A percentile compares a stretch with the other conserved stretches of the same genome.
Evolutionary conservation across 2,797 vertebrate genomes (phyloP).

Genomic region (Epinephelus awoara): DNA sequence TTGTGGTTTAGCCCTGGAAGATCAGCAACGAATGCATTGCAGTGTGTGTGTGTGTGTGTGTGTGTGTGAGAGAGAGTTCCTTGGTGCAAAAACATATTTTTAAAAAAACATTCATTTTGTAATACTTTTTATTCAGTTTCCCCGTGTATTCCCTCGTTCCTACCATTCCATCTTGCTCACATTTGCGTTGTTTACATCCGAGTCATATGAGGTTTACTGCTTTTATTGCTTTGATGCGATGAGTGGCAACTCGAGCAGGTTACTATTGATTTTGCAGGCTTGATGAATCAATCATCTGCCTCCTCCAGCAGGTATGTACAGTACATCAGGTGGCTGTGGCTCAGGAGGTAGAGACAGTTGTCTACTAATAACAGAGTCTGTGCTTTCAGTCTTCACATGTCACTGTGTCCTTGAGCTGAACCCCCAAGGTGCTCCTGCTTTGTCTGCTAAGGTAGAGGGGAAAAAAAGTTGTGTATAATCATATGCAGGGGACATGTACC

Average conservation of each 20-base stretch:
- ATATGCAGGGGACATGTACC: too few relatives aligned
- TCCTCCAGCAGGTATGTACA: slow-evolving; percentile 61
- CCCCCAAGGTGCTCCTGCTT: not conserved
- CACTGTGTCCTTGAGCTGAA: not conserved
- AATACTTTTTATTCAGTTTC: slow-evolving; percentile 14
- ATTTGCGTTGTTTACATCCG: slow-evolving; percentile 41
- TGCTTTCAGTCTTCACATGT: not conserved
- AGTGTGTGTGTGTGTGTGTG: not conserved
- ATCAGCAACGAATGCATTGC: not conserved
- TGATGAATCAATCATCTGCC: slow-evolving; percentile 77
- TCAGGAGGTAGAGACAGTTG: not conserved
- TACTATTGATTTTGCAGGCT: slow-evolving; percentile 71
- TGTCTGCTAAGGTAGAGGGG: not conserved
- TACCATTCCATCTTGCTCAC: slow-evolving; percentile 18
- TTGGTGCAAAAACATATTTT: not conserved
- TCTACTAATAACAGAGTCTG: not conserved
- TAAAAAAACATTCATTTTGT: not conserved
- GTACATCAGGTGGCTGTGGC: not conserved
- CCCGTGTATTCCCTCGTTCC: not conserved
- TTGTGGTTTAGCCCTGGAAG: not conserved
- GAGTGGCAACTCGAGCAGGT: slow-evolving; percentile 63
- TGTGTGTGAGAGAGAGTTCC: slow-evolving; percentile 18
- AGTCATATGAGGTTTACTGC: slow-evolving; percentile 40
- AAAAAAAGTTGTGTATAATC: too few relatives aligned
- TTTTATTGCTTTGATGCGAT: slow-evolving; percentile 59